phyloP scores from a whole-genome alignment of 2,888 invertebrate species.

The Drosophila niveifrons region DNA sequence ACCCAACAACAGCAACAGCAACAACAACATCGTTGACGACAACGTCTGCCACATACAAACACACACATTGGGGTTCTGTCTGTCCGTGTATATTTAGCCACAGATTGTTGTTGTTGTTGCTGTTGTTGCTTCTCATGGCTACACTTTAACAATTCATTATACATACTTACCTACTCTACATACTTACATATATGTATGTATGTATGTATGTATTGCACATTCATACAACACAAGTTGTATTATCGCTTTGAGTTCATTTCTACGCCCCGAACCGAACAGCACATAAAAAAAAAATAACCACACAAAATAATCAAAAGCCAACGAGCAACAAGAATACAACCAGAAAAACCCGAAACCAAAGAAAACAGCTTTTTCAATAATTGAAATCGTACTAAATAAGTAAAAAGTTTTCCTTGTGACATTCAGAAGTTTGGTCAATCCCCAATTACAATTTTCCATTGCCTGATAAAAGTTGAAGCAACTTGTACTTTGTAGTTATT shows the following conservation, averaged over 20 bases:
- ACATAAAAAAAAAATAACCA: background rate
- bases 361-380: background rate
- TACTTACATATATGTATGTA: conserved; percentile 1
- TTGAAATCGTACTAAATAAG: conserved; percentile 10
- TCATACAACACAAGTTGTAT: conserved; percentile 26
- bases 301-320: conserved; percentile 4
- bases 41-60: conserved; percentile 22
- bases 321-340: background rate
- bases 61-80: conserved; percentile 26
- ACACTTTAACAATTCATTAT: conserved; percentile 63
- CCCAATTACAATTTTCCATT: too few species aligned
- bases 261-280: conserved; percentile 9
- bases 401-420: background rate
- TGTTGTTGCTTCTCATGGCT: conserved; percentile 51
- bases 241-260: conserved; percentile 36
- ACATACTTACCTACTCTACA: conserved; percentile 23
- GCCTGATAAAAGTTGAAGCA: too few species aligned
- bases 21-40: conserved; percentile 33
- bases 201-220: conserved; percentile 2
- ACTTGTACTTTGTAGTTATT: too few species aligned
- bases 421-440: too few species aligned
- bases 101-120: conserved; percentile 28
- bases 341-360: background rate
- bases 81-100: conserved; percentile 32
- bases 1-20: background rate